Conservation (phyloP, 2,888 invertebrate genomes). For the Pseudolycoriella hygida region DNA sequence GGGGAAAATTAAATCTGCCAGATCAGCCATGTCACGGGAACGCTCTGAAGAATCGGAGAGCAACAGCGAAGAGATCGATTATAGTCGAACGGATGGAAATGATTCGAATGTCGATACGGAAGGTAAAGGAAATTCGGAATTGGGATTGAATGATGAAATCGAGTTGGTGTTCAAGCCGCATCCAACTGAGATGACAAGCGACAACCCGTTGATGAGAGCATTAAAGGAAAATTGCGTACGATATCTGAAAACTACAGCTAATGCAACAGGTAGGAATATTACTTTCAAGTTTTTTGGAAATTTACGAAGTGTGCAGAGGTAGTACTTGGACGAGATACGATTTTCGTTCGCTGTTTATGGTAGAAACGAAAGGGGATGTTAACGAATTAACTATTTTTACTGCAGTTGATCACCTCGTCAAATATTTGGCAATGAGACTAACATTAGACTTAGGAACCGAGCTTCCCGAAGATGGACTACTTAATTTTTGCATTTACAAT, state of each 20-base stretch:
- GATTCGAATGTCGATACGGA: conserved; percentile 72
- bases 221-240: conserved; percentile 73
- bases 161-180: conserved; percentile 93
- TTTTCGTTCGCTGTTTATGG: no score
- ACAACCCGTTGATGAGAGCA: conserved; percentile 66
- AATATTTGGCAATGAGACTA: conserved; percentile 84
- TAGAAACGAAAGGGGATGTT: no score
- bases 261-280: conserved; percentile 73
- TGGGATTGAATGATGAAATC: conserved; percentile 72
- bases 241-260: conserved; percentile 91
- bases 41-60: conserved; percentile 52
- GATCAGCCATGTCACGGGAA: conserved; percentile 48
- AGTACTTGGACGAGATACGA: no score
- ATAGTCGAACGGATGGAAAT: conserved; percentile 49
- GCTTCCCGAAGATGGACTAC: conserved; percentile 55
- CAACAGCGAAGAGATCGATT: conserved; percentile 35
- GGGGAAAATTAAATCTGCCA: conserved; percentile 43
- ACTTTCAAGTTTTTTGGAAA: no score
- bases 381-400: no score
- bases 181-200: conserved; percentile 80
- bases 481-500: conserved; percentile 86
- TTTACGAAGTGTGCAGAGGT: no score
- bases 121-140: conserved; percentile 59
- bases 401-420: conserved; percentile 88
- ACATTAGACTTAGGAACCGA: conserved; percentile 73